Evolutionary conservation across 2,797 vertebrate genomes (phyloP).

Genomic region (Cygnus olor): DNA sequence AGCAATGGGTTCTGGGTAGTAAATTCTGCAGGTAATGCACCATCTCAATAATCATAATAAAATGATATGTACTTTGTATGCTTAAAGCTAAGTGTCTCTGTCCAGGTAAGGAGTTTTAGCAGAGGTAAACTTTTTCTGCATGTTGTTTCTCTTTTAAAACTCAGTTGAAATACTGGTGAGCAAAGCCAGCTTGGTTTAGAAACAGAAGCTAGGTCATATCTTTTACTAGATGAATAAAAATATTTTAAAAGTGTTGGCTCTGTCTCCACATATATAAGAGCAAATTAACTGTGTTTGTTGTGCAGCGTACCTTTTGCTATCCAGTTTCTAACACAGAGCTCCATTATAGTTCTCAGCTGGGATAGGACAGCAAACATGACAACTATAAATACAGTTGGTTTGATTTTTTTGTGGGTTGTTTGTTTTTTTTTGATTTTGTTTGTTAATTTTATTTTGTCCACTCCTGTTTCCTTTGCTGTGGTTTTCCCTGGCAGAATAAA

Average conservation of each 20-base stretch:
- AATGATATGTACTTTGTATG: neutral
- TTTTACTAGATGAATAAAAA: neutral
- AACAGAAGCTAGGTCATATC: neutral
- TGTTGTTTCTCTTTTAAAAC: neutral
- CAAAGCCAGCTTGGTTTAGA: neutral
- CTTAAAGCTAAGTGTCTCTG: neutral
- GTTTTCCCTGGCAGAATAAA: neutral
- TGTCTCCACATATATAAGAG: neutral
- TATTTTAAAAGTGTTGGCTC: neutral
- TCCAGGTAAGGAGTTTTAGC: neutral
- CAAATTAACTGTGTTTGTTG: neutral
- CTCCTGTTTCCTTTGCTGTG: neutral
- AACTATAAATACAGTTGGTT: neutral
- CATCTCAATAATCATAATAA: neutral
- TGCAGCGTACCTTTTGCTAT: neutral
- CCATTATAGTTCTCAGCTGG: neutral
- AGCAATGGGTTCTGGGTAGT: neutral
- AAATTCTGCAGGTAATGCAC: neutral
- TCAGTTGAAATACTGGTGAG: neutral
- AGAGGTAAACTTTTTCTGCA: neutral
- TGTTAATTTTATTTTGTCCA: neutral
- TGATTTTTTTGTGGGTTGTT: neutral
- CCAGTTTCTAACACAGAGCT: neutral
- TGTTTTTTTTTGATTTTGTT: neutral
- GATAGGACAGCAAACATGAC: neutral